Conservation (phyloP, 1,140 invertebrate genomes). For the Stegodyphus mimosarum region DNA sequence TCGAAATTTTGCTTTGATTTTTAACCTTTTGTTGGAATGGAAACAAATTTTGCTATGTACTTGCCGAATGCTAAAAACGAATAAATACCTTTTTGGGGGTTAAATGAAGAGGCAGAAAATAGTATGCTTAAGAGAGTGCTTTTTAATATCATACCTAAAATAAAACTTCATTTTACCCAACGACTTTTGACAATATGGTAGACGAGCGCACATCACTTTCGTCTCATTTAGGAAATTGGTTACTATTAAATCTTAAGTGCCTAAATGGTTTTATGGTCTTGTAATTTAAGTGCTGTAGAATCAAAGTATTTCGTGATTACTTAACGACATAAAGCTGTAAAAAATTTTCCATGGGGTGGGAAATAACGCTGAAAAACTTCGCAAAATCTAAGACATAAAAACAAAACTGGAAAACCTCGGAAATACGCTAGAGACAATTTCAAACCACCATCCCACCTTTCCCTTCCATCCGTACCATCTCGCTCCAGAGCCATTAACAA, state of each 20-base stretch:
- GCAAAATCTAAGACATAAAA: not conserved
- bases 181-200: not conserved
- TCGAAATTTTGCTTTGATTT: too few relatives aligned
- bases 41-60: too few relatives aligned
- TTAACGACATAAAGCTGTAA: not conserved
- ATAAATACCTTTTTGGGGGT: too few relatives aligned
- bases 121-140: too few relatives aligned
- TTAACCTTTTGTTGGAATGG: too few relatives aligned
- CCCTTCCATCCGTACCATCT: not conserved
- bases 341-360: not conserved
- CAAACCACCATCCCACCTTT: not conserved
- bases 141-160: too few relatives aligned
- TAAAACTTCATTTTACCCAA: too few relatives aligned
- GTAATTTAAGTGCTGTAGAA: not conserved
- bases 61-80: too few relatives aligned
- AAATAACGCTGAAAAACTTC: not conserved
- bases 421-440: not conserved
- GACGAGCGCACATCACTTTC: not conserved
- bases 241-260: not conserved
- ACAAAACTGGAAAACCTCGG: not conserved
- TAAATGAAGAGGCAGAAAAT: too few relatives aligned
- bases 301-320: not conserved
- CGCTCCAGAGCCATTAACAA: slow-evolving; percentile 40
- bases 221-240: not conserved
- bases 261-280: not conserved